Conservation (phyloP, 2,113 vertebrate species). For the Microcebus jonahi region DNA sequence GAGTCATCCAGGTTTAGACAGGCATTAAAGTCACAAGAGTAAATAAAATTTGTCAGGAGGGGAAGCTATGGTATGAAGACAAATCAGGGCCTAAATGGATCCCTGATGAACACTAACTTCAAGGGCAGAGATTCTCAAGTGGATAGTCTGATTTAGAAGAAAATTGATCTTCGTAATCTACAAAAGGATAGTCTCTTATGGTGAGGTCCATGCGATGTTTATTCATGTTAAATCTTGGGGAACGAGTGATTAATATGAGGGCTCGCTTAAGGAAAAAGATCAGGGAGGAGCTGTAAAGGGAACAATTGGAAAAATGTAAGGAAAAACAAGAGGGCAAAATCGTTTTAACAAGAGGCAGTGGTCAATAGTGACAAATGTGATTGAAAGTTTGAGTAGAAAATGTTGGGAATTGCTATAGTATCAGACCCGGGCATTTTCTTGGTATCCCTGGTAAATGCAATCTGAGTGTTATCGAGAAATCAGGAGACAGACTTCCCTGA, state of each 20-base stretch:
- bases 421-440: background rate
- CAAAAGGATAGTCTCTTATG: background rate
- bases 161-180: background rate
- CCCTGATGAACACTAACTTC: background rate
- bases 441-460: background rate
- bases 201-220: background rate
- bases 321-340: background rate
- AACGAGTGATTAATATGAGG: background rate
- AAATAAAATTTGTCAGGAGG: background rate
- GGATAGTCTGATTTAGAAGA: background rate
- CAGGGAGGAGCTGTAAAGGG: background rate
- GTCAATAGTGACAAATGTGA: background rate
- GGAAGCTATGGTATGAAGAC: background rate
- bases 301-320: background rate
- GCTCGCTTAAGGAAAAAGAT: background rate
- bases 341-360: background rate
- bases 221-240: background rate
- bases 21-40: background rate
- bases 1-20: background rate
- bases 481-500: background rate
- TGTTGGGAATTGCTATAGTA: too few species aligned
- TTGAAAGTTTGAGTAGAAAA: background rate
- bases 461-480: background rate
- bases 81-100: accelerated
- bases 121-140: background rate